These are phyloP conservation scores for Scophthalmus maximus DNA, from an alignment of 2,113 vertebrate species.

Conservation along the genomic window DNA sequence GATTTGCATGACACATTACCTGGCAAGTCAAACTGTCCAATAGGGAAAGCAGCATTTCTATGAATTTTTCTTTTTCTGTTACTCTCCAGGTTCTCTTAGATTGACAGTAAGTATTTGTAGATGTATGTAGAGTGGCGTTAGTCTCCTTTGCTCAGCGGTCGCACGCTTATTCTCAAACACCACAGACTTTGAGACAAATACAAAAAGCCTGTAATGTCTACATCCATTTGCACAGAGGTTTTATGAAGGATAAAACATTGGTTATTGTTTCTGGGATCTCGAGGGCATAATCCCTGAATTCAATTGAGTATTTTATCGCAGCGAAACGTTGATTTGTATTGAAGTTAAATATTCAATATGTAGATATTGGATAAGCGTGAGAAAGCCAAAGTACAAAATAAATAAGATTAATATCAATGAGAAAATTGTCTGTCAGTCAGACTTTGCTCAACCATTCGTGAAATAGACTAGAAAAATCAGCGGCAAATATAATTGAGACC, in stretches of 20 bases:
- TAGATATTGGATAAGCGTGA: neutral
- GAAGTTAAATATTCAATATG: neutral
- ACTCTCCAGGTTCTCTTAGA: neutral
- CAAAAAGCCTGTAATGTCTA: neutral
- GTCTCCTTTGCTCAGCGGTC: too few relatives aligned
- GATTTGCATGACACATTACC: conserved; percentile 21
- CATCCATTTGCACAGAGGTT: neutral
- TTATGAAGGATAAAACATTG: neutral
- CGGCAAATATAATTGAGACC: neutral
- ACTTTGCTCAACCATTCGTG: neutral
- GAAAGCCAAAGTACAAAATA: neutral
- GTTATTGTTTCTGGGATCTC: neutral
- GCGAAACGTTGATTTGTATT: neutral
- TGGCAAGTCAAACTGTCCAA: neutral
- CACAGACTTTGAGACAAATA: too few relatives aligned
- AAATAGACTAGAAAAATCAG: neutral
- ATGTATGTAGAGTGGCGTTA: too few relatives aligned
- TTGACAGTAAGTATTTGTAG: neutral
- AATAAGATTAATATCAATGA: neutral
- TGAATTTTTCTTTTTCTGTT: neutral
- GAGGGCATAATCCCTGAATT: neutral
- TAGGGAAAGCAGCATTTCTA: neutral
- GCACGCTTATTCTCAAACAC: too few relatives aligned
- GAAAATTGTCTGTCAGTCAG: neutral
- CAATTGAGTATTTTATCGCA: neutral